These are phyloP conservation scores for Micoletzkya japonica DNA, from an alignment of 2,888 invertebrate genomes.

Conservation along the genomic window DNA sequence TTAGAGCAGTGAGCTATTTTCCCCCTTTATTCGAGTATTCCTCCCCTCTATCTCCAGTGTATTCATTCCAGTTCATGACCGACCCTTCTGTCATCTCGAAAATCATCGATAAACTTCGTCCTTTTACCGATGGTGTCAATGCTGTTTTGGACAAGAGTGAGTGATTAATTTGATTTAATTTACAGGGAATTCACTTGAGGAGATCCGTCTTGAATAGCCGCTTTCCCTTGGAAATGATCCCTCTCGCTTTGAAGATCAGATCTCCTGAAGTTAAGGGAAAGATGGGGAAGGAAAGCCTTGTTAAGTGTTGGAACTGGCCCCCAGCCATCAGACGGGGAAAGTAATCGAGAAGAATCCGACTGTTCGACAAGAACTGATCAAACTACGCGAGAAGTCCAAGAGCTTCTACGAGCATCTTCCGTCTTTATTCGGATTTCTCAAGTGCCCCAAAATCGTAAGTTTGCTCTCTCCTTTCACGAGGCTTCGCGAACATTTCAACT, in stretches of 20 bases:
- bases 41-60: neutral
- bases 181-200: neutral
- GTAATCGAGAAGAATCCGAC: neutral
- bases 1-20: neutral
- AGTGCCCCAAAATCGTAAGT: conserved; percentile 12
- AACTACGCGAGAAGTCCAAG: neutral
- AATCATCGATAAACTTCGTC: neutral
- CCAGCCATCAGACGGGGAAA: neutral
- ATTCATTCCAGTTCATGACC: neutral
- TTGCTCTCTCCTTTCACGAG: neutral
- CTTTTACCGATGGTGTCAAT: neutral
- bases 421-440: neutral
- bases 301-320: conserved; percentile 6
- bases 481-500: neutral
- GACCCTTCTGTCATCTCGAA: neutral
- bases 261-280: neutral
- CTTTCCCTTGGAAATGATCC: neutral
- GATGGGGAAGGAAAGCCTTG: neutral
- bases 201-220: neutral
- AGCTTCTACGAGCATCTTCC: conserved; percentile 9
- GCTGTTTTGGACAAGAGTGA: neutral
- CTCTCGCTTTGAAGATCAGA: no score
- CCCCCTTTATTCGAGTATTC: neutral
- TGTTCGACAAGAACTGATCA: neutral
- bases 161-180: neutral